Evolutionary conservation across 2,797 vertebrate species (phyloP).

Genomic region (Pseudochirops cupreus): DNA sequence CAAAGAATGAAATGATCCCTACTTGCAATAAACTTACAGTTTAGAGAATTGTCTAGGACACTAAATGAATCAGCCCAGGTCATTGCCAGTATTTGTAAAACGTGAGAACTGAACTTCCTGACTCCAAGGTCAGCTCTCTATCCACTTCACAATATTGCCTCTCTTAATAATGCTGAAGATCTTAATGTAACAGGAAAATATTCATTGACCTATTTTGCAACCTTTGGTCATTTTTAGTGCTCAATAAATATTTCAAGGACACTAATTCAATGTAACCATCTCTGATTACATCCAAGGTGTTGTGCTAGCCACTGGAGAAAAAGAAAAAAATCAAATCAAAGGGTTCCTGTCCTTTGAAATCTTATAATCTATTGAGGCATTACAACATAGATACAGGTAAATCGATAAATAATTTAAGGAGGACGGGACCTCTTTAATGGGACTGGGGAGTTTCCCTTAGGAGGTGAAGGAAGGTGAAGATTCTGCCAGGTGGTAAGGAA

Average conservation of each 20-base stretch:
- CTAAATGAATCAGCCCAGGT: background rate
- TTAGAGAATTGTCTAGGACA: background rate
- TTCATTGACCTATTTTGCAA: conserved; percentile 39
- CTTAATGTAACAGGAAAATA: background rate
- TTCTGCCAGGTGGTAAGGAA: background rate
- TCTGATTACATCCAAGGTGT: background rate
- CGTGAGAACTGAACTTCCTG: background rate
- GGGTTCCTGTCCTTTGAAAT: background rate
- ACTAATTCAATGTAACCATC: background rate
- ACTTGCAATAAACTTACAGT: background rate
- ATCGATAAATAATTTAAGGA: background rate
- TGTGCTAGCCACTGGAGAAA: background rate
- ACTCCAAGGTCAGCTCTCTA: background rate
- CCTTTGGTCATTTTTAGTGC: background rate
- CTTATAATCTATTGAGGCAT: background rate
- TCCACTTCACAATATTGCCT: background rate
- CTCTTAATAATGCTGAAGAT: background rate
- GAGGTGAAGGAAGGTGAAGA: background rate
- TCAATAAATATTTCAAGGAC: conserved; percentile 17
- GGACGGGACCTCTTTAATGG: background rate
- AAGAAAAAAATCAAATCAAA: background rate
- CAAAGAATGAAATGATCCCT: background rate
- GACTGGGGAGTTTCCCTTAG: background rate
- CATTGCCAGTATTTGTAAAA: background rate
- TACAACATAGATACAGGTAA: background rate